These are phyloP conservation scores for Osmoderma eremita DNA, from an alignment of 2,888 invertebrate genomes.

Conservation along the genomic window DNA sequence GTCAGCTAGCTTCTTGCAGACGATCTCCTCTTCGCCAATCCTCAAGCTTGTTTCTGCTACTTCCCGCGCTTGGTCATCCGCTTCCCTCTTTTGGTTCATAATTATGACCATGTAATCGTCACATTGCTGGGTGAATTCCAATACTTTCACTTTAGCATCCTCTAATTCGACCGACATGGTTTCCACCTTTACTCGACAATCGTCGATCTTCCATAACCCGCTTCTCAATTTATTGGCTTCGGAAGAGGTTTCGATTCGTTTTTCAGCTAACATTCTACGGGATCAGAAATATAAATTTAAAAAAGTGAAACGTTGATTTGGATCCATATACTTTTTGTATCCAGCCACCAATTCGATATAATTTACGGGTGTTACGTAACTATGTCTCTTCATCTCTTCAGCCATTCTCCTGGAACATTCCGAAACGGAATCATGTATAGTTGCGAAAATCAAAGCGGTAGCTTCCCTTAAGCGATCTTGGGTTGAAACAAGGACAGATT, in stretches of 20 bases:
- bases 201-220: slow-evolving; percentile 88
- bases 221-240: slow-evolving; percentile 83
- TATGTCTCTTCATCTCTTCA: slow-evolving; percentile 79
- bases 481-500: slow-evolving; percentile 60
- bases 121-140: slow-evolving; percentile 83
- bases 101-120: slow-evolving; percentile 87
- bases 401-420: slow-evolving; percentile 78
- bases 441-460: slow-evolving; percentile 80
- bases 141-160: slow-evolving; percentile 78
- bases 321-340: slow-evolving; percentile 74
- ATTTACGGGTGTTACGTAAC: slow-evolving; percentile 90
- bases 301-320: background rate
- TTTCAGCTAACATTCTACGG: slow-evolving; percentile 75
- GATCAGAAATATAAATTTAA: too few species aligned
- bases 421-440: slow-evolving; percentile 85
- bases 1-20: slow-evolving; percentile 83
- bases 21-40: slow-evolving; percentile 82
- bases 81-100: slow-evolving; percentile 81
- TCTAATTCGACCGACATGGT: slow-evolving; percentile 86
- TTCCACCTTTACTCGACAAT: slow-evolving; percentile 82
- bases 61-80: slow-evolving; percentile 80
- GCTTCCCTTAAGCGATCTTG: slow-evolving; percentile 72
- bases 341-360: slow-evolving; percentile 86
- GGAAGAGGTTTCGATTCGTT: slow-evolving; percentile 75
- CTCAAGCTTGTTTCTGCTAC: slow-evolving; percentile 77